Evolutionary conservation across 2,797 vertebrate species (phyloP).

Genomic region (Crypturellus tataupa): DNA sequence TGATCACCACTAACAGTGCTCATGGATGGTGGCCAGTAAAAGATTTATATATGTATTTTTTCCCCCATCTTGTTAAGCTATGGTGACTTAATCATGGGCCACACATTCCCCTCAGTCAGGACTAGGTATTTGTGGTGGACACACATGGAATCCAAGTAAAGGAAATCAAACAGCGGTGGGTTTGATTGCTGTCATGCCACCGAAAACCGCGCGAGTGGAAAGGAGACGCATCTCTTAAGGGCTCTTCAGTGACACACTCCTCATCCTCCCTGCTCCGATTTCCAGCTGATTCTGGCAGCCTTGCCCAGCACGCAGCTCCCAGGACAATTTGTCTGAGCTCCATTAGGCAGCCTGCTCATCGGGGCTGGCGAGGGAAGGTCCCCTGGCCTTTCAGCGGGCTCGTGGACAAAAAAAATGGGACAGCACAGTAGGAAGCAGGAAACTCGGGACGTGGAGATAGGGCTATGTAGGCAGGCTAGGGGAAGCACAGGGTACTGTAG

Average conservation of each 20-base stretch:
- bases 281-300: constrained; percentile 38
- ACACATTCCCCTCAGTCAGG: not conserved
- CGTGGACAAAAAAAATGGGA: not conserved
- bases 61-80: constrained; percentile 8
- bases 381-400: not conserved
- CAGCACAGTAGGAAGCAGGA: not conserved
- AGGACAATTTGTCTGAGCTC: constrained; percentile 10
- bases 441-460: not conserved
- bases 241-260: not conserved
- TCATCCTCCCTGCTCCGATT: not conserved
- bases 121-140: not conserved
- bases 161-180: not conserved
- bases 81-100: not conserved
- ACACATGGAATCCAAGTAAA: not conserved
- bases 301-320: not conserved
- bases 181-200: not conserved
- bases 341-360: not conserved
- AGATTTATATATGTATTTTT: not conserved
- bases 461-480: not conserved
- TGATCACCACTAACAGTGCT: not conserved
- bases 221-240: rapidly evolving
- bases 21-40: not conserved
- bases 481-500: not conserved
- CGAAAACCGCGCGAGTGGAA: rapidly evolving
- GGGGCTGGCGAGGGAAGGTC: not conserved